Conservation (phyloP, 1,140 invertebrate species). For the Ooceraea biroi region DNA sequence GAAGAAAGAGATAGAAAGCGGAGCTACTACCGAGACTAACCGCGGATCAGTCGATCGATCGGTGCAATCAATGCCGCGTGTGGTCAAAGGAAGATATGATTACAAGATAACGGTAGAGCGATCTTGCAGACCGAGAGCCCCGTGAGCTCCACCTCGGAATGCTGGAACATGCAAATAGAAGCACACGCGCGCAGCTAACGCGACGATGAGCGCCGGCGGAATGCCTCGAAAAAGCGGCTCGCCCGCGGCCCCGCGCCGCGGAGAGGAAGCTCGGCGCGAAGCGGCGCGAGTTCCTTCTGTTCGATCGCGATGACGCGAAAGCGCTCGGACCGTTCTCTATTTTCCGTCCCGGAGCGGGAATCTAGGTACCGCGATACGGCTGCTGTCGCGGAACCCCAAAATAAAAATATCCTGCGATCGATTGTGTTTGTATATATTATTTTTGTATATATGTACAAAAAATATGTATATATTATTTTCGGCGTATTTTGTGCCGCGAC, state of each 20-base stretch:
- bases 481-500: too few species aligned
- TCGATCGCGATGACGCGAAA: not conserved
- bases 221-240: conserved; percentile 52
- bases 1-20: not conserved
- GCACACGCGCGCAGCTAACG: not conserved
- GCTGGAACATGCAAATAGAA: conserved; percentile 41
- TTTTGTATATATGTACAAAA: too few species aligned
- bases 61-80: conserved; percentile 44
- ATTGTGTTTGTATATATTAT: too few species aligned
- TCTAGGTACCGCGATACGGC: not conserved
- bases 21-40: conserved; percentile 2
- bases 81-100: conserved; percentile 70
- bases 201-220: not conserved
- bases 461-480: too few species aligned
- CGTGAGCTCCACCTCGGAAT: conserved; percentile 28
- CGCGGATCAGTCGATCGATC: conserved; percentile 6
- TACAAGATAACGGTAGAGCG: conserved; percentile 67
- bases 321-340: not conserved
- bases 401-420: too few species aligned
- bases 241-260: too few species aligned
- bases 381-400: too few species aligned
- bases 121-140: conserved; percentile 36
- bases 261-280: conserved; percentile 5
- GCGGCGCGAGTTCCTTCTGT: not conserved
- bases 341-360: not conserved